Conservation (phyloP, 2,113 vertebrate genomes). For the Callithrix jacchus region DNA sequence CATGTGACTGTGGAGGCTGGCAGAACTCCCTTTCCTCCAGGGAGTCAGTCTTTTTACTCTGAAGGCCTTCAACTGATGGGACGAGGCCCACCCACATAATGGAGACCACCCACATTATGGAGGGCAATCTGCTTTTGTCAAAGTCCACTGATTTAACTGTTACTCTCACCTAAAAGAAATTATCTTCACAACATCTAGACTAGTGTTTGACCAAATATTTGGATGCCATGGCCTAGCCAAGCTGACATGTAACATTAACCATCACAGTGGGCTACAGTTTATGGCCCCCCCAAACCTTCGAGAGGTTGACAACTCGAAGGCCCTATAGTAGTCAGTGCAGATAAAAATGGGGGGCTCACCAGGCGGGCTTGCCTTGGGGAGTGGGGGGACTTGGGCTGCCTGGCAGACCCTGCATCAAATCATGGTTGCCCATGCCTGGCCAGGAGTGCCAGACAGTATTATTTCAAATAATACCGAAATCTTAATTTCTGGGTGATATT, state of each 20-base stretch:
- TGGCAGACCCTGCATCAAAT: not conserved
- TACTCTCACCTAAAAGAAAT: not conserved
- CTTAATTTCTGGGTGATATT: not conserved
- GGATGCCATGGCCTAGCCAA: not conserved
- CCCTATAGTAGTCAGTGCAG: not conserved
- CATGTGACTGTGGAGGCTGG: not conserved
- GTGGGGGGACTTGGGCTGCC: not conserved
- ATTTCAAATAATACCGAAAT: constrained; percentile 31
- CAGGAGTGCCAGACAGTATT: not conserved
- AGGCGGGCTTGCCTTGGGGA: not conserved
- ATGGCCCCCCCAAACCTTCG: not conserved
- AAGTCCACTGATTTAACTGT: not conserved
- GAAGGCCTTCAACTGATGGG: not conserved
- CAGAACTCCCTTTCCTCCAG: not conserved
- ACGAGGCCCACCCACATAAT: not conserved
- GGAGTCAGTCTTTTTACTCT: not conserved
- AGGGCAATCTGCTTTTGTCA: not conserved
- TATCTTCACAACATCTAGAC: not conserved
- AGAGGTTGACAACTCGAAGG: not conserved
- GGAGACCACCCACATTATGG: not conserved
- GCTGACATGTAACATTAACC: not conserved
- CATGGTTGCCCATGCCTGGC: not conserved
- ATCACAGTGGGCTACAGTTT: not conserved
- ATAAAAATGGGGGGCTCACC: not conserved
- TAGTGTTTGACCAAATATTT: not conserved